Evolutionary conservation across 2,888 invertebrate species (phyloP), one percentile per base, ranked within the genome.

Genomic region (Tipula confusa): DNA sequence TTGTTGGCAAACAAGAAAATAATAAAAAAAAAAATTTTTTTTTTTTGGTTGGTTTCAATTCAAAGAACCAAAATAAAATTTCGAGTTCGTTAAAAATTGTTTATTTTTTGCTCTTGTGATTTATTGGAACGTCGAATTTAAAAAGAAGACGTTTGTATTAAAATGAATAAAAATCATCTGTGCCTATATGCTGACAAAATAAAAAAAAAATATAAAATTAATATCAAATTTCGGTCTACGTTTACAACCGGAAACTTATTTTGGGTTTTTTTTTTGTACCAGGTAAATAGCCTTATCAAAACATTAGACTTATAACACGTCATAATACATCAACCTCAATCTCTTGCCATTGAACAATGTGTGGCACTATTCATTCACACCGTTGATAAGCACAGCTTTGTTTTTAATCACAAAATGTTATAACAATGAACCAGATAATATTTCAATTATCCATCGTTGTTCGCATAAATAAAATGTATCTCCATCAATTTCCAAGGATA

Each of bases 71-170:
- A 64, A 24, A 24, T n/a, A 64, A 24, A 9, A 64, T 43, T 43
- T 64, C 64, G 64, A 64, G 64, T 64, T 64, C 64, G 64, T 64
- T 64, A 64, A 64, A 64, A 64, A 64, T 64, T 64, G 64, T 18
- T 6, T 64, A 15, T 43, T 43, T 15, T 43, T 38, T 38, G 38
- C 13, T 7, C 24, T 64, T 64, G 9, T 64, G 64, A 64, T 64
- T 64, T 64, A 64, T 64, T 64, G 64, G 18, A 64, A 64, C 18
- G 64, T 9, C 6, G 64, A 64, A 64, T 64, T n/a, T n/a, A 24
- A 64, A 64, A 64, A 24, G 64, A 24, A 64, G 64, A 24, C 24
- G 24, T n/a, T 24, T 24, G 1, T 9, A 9, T 11, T 11, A 33
- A 24, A 13, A 43, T 43, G 15, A 15, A 43, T 4, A 15, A n/a